These are phyloP conservation scores for Drosophila histrio DNA, from an alignment of 2,888 invertebrate species.

Conservation along the genomic window DNA sequence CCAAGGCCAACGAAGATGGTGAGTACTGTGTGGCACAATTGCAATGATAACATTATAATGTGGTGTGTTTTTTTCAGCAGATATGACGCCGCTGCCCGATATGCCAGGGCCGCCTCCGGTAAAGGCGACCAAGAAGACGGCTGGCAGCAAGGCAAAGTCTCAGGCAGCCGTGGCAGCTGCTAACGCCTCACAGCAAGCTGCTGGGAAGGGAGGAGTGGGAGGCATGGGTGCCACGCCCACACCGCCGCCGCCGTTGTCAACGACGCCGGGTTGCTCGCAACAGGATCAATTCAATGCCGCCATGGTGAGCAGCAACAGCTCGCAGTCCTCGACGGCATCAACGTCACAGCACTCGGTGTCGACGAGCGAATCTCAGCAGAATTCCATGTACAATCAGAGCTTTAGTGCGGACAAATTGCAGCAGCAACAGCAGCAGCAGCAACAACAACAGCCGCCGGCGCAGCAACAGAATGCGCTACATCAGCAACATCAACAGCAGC, in stretches of 20 bases:
- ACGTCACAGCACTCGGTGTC: slow-evolving; percentile 82
- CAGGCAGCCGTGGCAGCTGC: slow-evolving; percentile 50
- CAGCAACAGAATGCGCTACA: slow-evolving; percentile 69
- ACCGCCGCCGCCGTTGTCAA: slow-evolving; percentile 82
- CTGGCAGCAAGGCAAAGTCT: slow-evolving; percentile 81
- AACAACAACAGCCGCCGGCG: too few relatives aligned
- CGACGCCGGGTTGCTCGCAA: slow-evolving; percentile 82
- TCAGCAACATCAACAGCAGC: slow-evolving; percentile 64
- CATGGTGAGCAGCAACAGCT: slow-evolving; percentile 83
- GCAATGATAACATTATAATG: too few relatives aligned
- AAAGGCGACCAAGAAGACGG: slow-evolving; percentile 82
- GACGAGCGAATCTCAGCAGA: slow-evolving; percentile 83
- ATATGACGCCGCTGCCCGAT: slow-evolving; percentile 80
- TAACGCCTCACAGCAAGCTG: slow-evolving; percentile 35
- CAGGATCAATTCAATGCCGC: slow-evolving; percentile 82
- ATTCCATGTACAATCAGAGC: slow-evolving; percentile 83
- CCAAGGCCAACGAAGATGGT: slow-evolving; percentile 83
- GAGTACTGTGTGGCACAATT: too few relatives aligned
- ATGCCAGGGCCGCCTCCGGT: slow-evolving; percentile 84
- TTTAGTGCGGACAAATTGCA: slow-evolving; percentile 82
- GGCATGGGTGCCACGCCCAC: slow-evolving; percentile 77
- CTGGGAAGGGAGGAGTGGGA: slow-evolving; percentile 65
- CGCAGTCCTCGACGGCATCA: slow-evolving; percentile 82
- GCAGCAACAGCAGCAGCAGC: slow-evolving; percentile 67
- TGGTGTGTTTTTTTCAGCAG: too few relatives aligned